Evolutionary conservation across 2,113 vertebrate species (phyloP), one percentile per base, ranked within the genome.

Genomic region (Epinephelus lanceolatus): DNA sequence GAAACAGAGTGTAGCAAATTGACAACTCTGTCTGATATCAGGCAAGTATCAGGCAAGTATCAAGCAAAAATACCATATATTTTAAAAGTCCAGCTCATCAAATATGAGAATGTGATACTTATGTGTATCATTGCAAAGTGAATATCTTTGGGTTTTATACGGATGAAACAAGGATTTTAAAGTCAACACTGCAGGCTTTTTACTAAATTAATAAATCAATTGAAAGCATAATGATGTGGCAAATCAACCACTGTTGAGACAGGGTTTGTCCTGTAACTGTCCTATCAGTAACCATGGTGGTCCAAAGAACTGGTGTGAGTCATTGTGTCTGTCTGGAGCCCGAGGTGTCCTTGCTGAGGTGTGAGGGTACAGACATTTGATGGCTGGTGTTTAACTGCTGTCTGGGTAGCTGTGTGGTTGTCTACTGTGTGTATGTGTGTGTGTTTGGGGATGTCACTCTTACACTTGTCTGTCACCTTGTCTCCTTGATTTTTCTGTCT

Each of bases 401-500:
- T 53, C 60, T 73, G 68, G 45, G n/a, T 45, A 12, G 8, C 15
- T 33, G 13, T 55, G 27, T 55, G 33, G 4, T 10, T 33, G 42
- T 47, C 49, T 33, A 12, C 42, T 12, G 11, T 45, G 42, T 45
- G 9, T 45, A 11, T 9, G 42, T 11, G 42, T 45, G 30, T 30
- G 30, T 30, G 27, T 27, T 27, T 3, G 1, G 19, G 27, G 49
- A 33, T 45, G 33, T 56, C 51, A 21, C 18, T 56, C 45, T n/a
- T 6, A 3, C 18, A 10, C 71, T 45, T 23, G 19, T 69, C 56
- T 73, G 3, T 6, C 55, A 21, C 63, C 65, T 27, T 3, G 6
- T 30, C 47, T n/a, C 15, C 14, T 18, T 19, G 21, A 75, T 60
- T 45, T 72, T 57, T 65, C 60, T 65, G 57, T 75, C 65, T 57